Evolutionary conservation across 1,140 invertebrate genomes (phyloP).

Genomic region (Scaptomyza graminum): DNA sequence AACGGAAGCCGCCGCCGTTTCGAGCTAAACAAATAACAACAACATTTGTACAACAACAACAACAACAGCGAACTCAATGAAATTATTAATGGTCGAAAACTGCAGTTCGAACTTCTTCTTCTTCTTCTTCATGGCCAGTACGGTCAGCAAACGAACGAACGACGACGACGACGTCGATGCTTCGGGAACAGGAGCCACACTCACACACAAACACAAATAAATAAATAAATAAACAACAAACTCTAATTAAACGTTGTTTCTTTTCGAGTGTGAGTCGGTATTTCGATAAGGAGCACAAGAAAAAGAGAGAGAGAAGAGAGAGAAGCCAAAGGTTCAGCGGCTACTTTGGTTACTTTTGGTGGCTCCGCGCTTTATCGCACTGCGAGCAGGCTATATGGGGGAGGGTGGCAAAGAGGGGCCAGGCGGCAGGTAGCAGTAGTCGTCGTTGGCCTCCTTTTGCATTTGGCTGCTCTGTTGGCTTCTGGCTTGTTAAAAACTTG

Average conservation of each 20-base stretch:
- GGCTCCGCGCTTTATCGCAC: constrained; percentile 34
- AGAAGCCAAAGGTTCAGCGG: neutral
- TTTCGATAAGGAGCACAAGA: constrained; percentile 57
- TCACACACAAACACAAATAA: constrained; percentile 5
- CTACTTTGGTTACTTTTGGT: constrained; percentile 5
- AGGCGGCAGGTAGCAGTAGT: neutral
- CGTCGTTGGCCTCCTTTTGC: neutral
- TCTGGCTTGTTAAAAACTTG: constrained; percentile 70
- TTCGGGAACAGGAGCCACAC: constrained; percentile 12
- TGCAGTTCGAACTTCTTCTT: constrained; percentile 42
- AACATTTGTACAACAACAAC: constrained; percentile 1
- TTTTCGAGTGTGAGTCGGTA: constrained; percentile 53
- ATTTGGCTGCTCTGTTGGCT: constrained; percentile 9
- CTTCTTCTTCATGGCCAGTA: constrained; percentile 30
- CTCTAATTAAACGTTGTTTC: constrained; percentile 76
- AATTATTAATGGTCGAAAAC: constrained; percentile 78
- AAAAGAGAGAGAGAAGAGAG: neutral
- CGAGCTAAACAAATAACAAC: constrained; percentile 27
- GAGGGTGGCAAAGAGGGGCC: neutral
- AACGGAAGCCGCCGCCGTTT: constrained; percentile 61
- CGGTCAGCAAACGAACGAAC: constrained; percentile 30
- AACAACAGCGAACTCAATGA: constrained; percentile 56
- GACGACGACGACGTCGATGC: constrained; percentile 3
- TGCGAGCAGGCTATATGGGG: neutral
- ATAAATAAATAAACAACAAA: constrained; percentile 76